A percentile compares a stretch with the other conserved stretches of the same genome.
Evolutionary conservation across 2,888 invertebrate species (phyloP).

Genomic region (Steinernema hermaphroditum): DNA sequence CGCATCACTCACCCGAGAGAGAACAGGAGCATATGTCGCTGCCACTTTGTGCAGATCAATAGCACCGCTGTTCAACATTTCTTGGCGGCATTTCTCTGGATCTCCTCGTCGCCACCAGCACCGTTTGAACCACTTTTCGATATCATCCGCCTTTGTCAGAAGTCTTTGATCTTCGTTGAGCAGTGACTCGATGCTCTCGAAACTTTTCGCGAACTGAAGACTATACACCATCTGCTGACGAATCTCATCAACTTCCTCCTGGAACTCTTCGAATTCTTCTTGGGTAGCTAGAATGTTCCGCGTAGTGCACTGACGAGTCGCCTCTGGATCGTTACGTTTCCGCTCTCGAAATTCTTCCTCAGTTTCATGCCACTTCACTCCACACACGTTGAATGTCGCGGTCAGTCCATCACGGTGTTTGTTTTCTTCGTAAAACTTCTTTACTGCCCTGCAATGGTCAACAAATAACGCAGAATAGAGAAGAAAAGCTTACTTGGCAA

Average conservation of each 20-base stretch:
- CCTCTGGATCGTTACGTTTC: neutral
- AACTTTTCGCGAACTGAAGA: neutral
- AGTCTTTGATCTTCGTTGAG: slow-evolving; percentile 8
- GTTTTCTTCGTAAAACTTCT: slow-evolving; percentile 19
- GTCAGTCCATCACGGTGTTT: slow-evolving; percentile 1
- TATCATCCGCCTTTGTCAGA: neutral
- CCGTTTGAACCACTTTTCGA: slow-evolving; percentile 9
- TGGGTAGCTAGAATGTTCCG: slow-evolving; percentile 13
- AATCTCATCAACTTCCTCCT: slow-evolving; percentile 14
- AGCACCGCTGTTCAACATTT: neutral
- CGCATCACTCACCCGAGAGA: no score
- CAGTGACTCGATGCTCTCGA: neutral
- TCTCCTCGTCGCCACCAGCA: slow-evolving; percentile 24
- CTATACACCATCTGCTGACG: slow-evolving; percentile 16
- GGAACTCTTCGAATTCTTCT: slow-evolving; percentile 7
- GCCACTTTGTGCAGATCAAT: neutral
- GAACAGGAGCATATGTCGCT: neutral
- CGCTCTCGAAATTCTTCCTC: neutral
- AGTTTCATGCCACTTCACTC: slow-evolving; percentile 9
- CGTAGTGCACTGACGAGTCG: neutral
- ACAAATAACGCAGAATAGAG: neutral
- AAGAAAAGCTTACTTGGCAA: neutral
- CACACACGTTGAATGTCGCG: slow-evolving; percentile 7
- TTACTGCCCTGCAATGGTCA: neutral
- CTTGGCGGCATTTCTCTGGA: slow-evolving; percentile 5